Conservation (phyloP, 2,797 vertebrate genomes). For the Acrossocheilus wenchowensis region DNA sequence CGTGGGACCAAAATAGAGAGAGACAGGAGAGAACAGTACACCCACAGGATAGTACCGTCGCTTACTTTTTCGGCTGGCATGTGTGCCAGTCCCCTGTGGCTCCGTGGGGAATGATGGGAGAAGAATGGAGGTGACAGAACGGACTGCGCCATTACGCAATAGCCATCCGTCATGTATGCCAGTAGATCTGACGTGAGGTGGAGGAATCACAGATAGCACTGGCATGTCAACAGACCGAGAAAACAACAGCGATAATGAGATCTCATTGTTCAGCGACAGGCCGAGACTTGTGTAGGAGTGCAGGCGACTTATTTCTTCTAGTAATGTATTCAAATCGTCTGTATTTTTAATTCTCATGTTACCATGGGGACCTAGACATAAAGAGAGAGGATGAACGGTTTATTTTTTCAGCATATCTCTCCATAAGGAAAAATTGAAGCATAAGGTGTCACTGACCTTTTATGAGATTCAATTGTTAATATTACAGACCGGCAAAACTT, state of each 20-base stretch:
- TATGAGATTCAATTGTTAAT: background rate
- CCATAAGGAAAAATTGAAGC: background rate
- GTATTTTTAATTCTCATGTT: background rate
- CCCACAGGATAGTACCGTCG: slow-evolving; percentile 4
- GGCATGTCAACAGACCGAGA: slow-evolving; percentile 17
- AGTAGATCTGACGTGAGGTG: background rate
- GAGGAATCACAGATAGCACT: background rate
- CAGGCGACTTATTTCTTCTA: background rate
- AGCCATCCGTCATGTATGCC: background rate
- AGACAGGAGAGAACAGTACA: background rate
- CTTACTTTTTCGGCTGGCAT: slow-evolving; percentile 10
- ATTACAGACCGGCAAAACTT: background rate
- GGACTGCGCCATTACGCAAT: background rate
- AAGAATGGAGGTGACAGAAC: slow-evolving; percentile 22
- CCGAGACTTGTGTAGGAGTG: slow-evolving; percentile 16
- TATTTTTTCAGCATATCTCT: slow-evolving; percentile 3
- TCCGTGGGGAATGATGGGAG: slow-evolving; percentile 5
- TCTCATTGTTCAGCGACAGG: slow-evolving; percentile 30
- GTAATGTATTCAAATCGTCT: slow-evolving; percentile 6
- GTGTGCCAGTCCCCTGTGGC: background rate
- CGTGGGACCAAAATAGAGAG: slow-evolving; percentile 20
- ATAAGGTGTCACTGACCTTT: background rate
- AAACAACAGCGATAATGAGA: slow-evolving; percentile 37
- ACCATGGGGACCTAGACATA: background rate
- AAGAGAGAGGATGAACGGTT: background rate